Evolutionary conservation across 2,113 vertebrate genomes (phyloP).

Genomic region (Salvelinus fontinalis): DNA sequence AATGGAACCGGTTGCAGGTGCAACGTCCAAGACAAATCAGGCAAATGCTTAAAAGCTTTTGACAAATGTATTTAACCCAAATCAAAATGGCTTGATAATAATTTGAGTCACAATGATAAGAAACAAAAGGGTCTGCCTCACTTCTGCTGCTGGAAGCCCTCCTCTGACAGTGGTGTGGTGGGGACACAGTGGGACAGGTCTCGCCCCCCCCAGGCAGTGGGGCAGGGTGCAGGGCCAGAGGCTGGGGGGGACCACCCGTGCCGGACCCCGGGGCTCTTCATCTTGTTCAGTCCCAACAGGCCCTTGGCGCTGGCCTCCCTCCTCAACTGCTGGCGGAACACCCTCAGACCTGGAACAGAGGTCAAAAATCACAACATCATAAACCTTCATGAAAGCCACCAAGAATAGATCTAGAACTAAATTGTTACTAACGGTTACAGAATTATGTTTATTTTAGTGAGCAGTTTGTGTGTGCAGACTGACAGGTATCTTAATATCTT

Average conservation of each 20-base stretch:
- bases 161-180: conserved; percentile 82
- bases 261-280: conserved; percentile 80
- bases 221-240: conserved; percentile 39
- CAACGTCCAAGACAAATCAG: too few relatives aligned
- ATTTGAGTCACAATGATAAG: not conserved
- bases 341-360: conserved; percentile 84
- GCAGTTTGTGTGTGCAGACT: too few relatives aligned
- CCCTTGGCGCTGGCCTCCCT: conserved; percentile 90
- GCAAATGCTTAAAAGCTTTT: too few relatives aligned
- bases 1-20: too few relatives aligned
- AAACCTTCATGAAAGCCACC: too few relatives aligned
- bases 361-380: not conserved
- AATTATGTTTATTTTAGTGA: too few relatives aligned
- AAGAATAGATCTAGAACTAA: too few relatives aligned
- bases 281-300: conserved; percentile 92
- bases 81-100: not conserved
- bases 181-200: conserved; percentile 72
- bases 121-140: conserved; percentile 39
- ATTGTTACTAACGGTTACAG: too few relatives aligned
- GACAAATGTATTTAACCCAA: too few relatives aligned
- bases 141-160: conserved; percentile 91
- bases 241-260: conserved; percentile 78
- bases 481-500: too few relatives aligned
- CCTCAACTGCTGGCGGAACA: conserved; percentile 93
- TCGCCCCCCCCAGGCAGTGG: conserved; percentile 68